A percentile compares a stretch with the other conserved stretches of the same genome.
Evolutionary conservation across 2,888 invertebrate species (phyloP).

Genomic region (Hydropsyche betteni): DNA sequence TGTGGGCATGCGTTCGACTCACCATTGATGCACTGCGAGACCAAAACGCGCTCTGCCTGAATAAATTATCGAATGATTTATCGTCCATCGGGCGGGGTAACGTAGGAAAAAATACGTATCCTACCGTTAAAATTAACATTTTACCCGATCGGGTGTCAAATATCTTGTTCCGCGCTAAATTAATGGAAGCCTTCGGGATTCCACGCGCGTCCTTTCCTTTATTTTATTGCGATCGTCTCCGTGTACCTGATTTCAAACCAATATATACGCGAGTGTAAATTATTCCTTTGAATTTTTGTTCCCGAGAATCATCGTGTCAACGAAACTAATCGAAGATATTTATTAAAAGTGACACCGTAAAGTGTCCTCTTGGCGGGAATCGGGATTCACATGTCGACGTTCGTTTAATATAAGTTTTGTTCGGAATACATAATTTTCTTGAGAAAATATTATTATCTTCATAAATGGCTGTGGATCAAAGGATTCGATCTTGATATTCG

Average conservation of each 20-base stretch:
- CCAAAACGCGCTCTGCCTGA: slow-evolving; percentile 31
- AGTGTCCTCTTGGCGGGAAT: neutral
- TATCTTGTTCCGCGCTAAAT: slow-evolving; percentile 43
- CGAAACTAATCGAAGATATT: slow-evolving; percentile 30
- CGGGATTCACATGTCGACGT: slow-evolving; percentile 7
- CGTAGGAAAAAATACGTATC: slow-evolving; percentile 44
- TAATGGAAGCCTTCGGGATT: slow-evolving; percentile 35
- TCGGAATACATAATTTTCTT: neutral
- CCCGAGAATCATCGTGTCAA: slow-evolving; percentile 6
- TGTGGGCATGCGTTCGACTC: slow-evolving; percentile 32
- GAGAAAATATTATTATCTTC: too few species aligned
- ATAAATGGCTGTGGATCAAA: too few species aligned
- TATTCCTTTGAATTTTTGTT: neutral
- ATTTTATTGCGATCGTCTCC: slow-evolving; percentile 26
- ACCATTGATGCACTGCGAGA: slow-evolving; percentile 28
- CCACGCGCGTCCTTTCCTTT: neutral
- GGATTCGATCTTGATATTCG: too few species aligned
- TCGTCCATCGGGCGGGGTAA: slow-evolving; percentile 36
- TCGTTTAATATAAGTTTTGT: neutral
- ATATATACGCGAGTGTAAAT: neutral
- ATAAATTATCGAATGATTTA: slow-evolving; percentile 50
- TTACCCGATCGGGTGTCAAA: slow-evolving; percentile 49
- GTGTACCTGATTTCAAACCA: neutral
- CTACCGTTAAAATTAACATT: slow-evolving; percentile 48
- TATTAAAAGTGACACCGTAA: slow-evolving; percentile 1